Evolutionary conservation across 2,888 invertebrate genomes (phyloP), one percentile per base, ranked within the genome.

Genomic region (Microplitis manilae): DNA sequence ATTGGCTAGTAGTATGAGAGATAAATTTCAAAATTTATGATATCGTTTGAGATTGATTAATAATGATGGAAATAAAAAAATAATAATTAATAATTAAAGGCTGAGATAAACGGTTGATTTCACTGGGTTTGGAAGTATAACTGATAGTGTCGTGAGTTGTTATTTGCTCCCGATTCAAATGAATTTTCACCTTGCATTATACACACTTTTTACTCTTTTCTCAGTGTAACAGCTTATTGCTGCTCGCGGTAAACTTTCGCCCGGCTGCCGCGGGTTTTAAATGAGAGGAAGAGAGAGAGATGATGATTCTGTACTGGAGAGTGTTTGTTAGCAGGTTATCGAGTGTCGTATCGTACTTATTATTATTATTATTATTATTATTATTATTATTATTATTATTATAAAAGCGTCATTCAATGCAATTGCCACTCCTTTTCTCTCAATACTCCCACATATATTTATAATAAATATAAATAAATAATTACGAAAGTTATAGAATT

Each of bases 191-290:
- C 68, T 17, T 15, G 73, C 50, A 62, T 17, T 38, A 15, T 41
- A 40, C 41, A 74, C 74, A 65, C 50, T 38, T 39, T 62, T 62
- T 67, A 65, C 67, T 73, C 67, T 59, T 65, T 50, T 50, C 67
- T 59, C 65, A 50, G 59, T 65, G 40, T 20, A 73, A 67, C 20
- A 67, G 20, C 70, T 60, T 68, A 70, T 69, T 50, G 69, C 20
- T 15, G 69, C 64, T 68, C 59, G 67, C 60, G 59, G 38, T 72
- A 61, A 77, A 77, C 76, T 77, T 77, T 77, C 76, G 73, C 76
- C 76, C 39, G 59, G 60, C 38, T 59, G 20, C 67, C 59, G 68
- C 41, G 50, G 62, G 68, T 13, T 50, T 13, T 50, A 50, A 50
- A 50, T 50, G 13, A 13, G 50, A 50, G 50, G 13, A 50, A 50